Base-by-base conservation (phyloP, 1,140 invertebrate species). In the Drosophila pseudoobscura region DNA sequence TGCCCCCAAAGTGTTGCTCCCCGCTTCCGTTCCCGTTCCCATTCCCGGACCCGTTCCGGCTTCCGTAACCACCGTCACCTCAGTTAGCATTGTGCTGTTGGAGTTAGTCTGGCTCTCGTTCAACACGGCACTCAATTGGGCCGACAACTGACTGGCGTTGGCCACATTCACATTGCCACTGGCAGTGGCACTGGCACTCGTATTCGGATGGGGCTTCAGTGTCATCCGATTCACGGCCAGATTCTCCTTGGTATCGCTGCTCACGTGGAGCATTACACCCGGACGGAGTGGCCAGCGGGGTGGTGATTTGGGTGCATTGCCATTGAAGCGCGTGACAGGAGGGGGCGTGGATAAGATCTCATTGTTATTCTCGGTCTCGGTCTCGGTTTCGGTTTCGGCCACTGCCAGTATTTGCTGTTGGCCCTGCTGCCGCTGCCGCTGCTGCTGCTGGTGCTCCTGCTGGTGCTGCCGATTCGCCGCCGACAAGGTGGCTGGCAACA, bases 241-340 rank as follows among this genome's bases (percentile, higher is more conserved):
- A 94, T 93, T 78, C 94, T 95, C 92, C 61, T 91, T 91, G 46
- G 91, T 91, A 54, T 91, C 89, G 55, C 76, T 88, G 73, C 97
- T 97, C 41, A 97, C 95, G 92, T 97, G 96, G 47, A 97, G 95
- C 78, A 97, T 93, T 46, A 97, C 96, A 29, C 96, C 97, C 1
- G 97, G 96, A 84, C 96, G 95, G 60, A 97, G 92, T 26, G 97
- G 97, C 96, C 96, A 98, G 80, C 96, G 96, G 71, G 93, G 95
- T 13, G 95, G 95, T 91, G 94, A 95, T 74, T 94, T 95, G 35
- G 92, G 85, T 55, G 75, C 57, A 51, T 78, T 74, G 39, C 61
- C 69, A 65, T 53, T 47, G 49, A 46, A 13, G 11, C 54, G 56
- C n/a, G 51, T 62, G n/a, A 58, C 61, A 51, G 77, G 53, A 47